A percentile compares a stretch with the other conserved stretches of the same genome.
Evolutionary conservation across 1,140 invertebrate genomes (phyloP).

Genomic region (Coenobita brevimanus): DNA sequence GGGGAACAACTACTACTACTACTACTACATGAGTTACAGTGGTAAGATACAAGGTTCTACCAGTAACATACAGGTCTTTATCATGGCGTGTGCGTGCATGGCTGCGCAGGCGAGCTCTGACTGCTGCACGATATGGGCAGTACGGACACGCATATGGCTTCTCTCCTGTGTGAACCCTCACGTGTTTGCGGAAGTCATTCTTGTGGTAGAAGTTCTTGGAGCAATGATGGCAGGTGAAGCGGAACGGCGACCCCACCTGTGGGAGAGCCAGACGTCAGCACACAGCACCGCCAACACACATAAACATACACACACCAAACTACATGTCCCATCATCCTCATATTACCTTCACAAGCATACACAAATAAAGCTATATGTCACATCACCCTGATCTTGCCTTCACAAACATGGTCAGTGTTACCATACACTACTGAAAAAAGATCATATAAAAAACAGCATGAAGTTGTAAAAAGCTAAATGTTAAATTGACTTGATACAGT

Average conservation of each 20-base stretch:
- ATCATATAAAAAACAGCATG: too few relatives aligned
- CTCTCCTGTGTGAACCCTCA: constrained; percentile 61
- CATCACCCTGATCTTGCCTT: too few relatives aligned
- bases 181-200: constrained; percentile 62
- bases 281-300: neutral
- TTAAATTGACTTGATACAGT: too few relatives aligned
- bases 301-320: neutral
- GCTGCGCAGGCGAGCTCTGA: constrained; percentile 48
- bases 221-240: constrained; percentile 59
- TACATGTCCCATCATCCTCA: too few relatives aligned
- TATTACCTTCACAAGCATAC: too few relatives aligned
- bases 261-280: constrained; percentile 41
- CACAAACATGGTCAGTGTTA: too few relatives aligned
- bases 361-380: too few relatives aligned
- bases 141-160: constrained; percentile 55
- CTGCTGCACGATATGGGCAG: constrained; percentile 50
- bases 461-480: too few relatives aligned
- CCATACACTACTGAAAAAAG: too few relatives aligned
- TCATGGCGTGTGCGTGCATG: constrained; percentile 46
- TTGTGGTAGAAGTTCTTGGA: constrained; percentile 63
- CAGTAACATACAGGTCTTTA: constrained; percentile 41
- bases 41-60: too few relatives aligned
- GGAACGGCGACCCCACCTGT: constrained; percentile 52
- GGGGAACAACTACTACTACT: too few relatives aligned
- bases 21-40: too few relatives aligned